A percentile compares a stretch with the other conserved stretches of the same genome.
These are phyloP conservation scores for Morpho achilles DNA, from an alignment of 2,888 invertebrate genomes.

Conservation along the genomic window DNA sequence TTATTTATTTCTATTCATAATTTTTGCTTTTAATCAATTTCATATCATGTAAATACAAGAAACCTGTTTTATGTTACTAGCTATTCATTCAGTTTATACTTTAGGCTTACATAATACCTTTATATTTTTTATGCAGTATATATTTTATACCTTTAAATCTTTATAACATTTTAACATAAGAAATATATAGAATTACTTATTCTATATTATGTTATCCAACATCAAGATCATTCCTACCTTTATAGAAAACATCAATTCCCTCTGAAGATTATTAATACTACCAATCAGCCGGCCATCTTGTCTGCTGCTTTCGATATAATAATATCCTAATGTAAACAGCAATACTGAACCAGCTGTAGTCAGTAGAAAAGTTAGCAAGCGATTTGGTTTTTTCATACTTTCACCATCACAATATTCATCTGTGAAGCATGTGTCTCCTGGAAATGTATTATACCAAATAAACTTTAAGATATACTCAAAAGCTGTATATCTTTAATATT, in stretches of 20 bases:
- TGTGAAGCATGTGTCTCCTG: constrained; percentile 60
- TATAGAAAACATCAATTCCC: constrained; percentile 69
- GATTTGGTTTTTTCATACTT: constrained; percentile 52
- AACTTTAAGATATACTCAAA: background rate
- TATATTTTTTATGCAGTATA: too few relatives aligned
- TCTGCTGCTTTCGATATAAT: constrained; percentile 86
- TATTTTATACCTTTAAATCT: too few relatives aligned
- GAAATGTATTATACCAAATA: constrained; percentile 25
- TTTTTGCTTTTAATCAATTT: too few relatives aligned
- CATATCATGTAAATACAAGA: too few relatives aligned
- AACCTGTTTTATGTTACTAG: too few relatives aligned
- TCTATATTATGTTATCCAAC: too few relatives aligned
- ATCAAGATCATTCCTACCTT: constrained; percentile 56
- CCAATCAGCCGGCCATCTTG: constrained; percentile 85
- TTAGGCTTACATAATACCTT: too few relatives aligned
- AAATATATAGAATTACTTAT: too few relatives aligned
- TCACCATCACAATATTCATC: constrained; percentile 66
- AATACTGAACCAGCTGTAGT: constrained; percentile 86
- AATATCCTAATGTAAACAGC: constrained; percentile 86
- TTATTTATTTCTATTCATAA: too few relatives aligned
- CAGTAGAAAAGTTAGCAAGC: constrained; percentile 78
- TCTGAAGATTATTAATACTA: constrained; percentile 76
- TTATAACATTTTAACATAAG: too few relatives aligned
- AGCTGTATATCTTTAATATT: too few relatives aligned
- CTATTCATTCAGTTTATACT: too few relatives aligned